Evolutionary conservation across 2,888 invertebrate species (phyloP).

Genomic region (Drosophila lutescens): DNA sequence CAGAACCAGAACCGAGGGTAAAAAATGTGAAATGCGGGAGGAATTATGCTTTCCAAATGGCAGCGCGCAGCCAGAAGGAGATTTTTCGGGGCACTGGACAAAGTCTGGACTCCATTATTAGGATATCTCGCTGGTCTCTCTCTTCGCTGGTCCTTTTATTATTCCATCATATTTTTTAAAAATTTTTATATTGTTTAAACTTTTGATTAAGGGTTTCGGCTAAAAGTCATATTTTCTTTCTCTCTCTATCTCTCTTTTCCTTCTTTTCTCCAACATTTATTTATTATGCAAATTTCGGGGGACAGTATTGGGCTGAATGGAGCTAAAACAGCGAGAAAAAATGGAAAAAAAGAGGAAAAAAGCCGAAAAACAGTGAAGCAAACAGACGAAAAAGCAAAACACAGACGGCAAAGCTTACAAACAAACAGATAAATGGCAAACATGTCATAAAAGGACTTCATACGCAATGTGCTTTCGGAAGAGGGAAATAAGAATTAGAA

Average conservation of each 20-base stretch:
- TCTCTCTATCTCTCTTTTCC: slow-evolving; percentile 9
- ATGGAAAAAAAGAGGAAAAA: neutral
- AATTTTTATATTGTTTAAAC: slow-evolving; percentile 76
- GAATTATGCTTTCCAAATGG: slow-evolving; percentile 20
- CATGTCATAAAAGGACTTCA: slow-evolving; percentile 72
- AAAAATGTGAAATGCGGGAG: slow-evolving; percentile 20
- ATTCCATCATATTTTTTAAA: slow-evolving; percentile 61
- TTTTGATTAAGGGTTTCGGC: slow-evolving; percentile 73
- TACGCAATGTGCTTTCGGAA: slow-evolving; percentile 50
- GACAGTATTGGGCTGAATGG: slow-evolving; percentile 59
- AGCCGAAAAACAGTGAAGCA: slow-evolving; percentile 1
- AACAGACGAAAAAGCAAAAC: slow-evolving; percentile 29
- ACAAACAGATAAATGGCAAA: slow-evolving; percentile 78
- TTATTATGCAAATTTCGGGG: slow-evolving; percentile 71
- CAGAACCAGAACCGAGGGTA: neutral
- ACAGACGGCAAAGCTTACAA: slow-evolving; percentile 38
- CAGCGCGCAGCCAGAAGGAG: slow-evolving; percentile 1
- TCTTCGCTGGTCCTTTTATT: slow-evolving; percentile 26
- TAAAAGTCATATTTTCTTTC: slow-evolving; percentile 34
- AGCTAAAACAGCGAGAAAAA: slow-evolving; percentile 8
- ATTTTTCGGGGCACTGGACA: slow-evolving; percentile 12
- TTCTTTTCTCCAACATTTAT: slow-evolving; percentile 53
- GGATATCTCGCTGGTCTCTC: slow-evolving; percentile 34
- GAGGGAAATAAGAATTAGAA: neutral
- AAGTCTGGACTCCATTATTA: slow-evolving; percentile 51